phyloP scores from a whole-genome alignment of 2,888 invertebrate species.

The Orthosia cruda region DNA sequence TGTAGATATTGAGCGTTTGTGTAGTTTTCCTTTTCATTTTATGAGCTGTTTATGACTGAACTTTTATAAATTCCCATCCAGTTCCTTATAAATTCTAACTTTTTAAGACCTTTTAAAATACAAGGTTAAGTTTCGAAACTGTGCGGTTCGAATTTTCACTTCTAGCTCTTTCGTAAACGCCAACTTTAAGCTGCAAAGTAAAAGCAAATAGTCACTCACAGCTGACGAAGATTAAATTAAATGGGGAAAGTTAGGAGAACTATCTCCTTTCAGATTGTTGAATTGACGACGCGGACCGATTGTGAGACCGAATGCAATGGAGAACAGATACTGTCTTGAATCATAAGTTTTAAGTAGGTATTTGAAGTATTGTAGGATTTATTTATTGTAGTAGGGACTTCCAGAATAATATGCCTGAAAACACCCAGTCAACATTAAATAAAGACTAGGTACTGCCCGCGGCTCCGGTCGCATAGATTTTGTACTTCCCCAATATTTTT shows the following conservation, averaged over 20 bases:
- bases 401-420: neutral
- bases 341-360: conserved; percentile 12
- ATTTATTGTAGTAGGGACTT: neutral
- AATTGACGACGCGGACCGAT: conserved; percentile 52
- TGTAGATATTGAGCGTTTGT: neutral
- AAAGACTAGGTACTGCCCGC: neutral
- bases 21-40: neutral
- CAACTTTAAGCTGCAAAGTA: conserved; percentile 53
- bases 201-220: conserved; percentile 61
- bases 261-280: conserved; percentile 56
- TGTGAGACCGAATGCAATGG: conserved; percentile 40
- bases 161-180: conserved; percentile 55
- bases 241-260: conserved; percentile 62
- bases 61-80: neutral
- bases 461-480: neutral
- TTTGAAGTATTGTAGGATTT: conserved; percentile 18
- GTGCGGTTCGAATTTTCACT: conserved; percentile 34
- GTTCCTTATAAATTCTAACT: neutral
- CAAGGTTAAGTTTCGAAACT: conserved; percentile 22
- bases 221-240: conserved; percentile 68
- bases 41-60: neutral
- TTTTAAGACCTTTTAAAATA: conserved; percentile 14
- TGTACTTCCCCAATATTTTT: too few species aligned
- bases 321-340: conserved; percentile 42
- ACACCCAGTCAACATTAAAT: neutral